Evolutionary conservation across 2,797 vertebrate species (phyloP), one percentile per base, ranked within the genome.

Genomic region (Echiichthys vipera): DNA sequence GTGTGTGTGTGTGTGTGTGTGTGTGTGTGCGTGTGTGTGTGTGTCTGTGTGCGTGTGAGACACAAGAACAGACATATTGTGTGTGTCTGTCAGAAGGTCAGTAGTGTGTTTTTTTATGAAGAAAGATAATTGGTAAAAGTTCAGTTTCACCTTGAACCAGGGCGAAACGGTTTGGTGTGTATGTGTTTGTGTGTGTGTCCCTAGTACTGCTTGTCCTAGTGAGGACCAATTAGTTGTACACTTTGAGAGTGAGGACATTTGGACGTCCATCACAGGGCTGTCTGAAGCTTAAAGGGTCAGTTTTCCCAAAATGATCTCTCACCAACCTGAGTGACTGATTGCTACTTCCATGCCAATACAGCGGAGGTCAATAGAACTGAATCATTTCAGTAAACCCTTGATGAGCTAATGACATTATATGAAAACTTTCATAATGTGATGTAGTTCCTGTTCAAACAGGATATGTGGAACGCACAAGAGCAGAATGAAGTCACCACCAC

Each of bases 41-140:
- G 17, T 54, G 54, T 37, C 4, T 3, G 29, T 32, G 24, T 37
- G 53, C n/a, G n/a, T n/a, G n/a, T n/a, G n/a, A n/a, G n/a, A n/a
- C n/a, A 62, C 22, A 46, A 13, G 27, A 45, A 43, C 24, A 34
- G 59, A 45, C 43, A 43, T 40, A 12, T 12, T 29, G 27, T 7
- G 47, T 58, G 50, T 30, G 50, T 71, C 61, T 71, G 61, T 53
- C 74, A 71, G 49, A 73, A 73, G 69, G 64, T 78, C 68, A 67
- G 50, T 10, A 8, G 42, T 49, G 27, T 71, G 34, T 71, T 47
- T 77, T 45, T 64, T 62, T 32, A 57, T 43, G 18, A 66, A 32
- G 50, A 66, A 56, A 62, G 55, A 75, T 75, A 66, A 70, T 70
- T 80, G 71, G 54, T 71, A 43, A 65, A 63, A 49, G 40, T 65